A percentile compares a stretch with the other conserved stretches of the same genome.
Conservation (phyloP, 2,888 invertebrate species). For the Drosophila macrospina region DNA sequence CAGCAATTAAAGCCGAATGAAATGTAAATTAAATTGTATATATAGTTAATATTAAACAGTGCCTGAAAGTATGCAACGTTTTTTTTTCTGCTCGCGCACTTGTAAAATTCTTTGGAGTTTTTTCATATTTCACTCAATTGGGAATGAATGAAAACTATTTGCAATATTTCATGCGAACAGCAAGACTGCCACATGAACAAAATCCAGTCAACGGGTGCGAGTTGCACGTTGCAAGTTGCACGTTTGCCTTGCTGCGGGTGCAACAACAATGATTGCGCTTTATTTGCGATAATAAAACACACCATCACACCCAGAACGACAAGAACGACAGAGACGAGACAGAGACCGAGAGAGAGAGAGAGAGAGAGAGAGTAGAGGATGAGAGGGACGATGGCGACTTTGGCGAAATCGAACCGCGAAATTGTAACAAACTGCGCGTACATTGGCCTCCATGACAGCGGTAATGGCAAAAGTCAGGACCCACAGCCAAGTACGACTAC, state of each 20-base stretch:
- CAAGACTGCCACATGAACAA: constrained; percentile 63
- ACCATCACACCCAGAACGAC: constrained; percentile 66
- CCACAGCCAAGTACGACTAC: constrained; percentile 28
- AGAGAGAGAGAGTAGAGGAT: not conserved
- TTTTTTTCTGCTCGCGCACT: not conserved
- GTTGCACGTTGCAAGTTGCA: constrained; percentile 27
- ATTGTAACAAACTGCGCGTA: constrained; percentile 77
- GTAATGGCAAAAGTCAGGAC: constrained; percentile 74
- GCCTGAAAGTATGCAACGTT: constrained; percentile 25
- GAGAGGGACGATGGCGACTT: constrained; percentile 28
- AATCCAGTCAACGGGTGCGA: constrained; percentile 49
- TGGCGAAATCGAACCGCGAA: constrained; percentile 76
- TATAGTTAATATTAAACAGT: constrained; percentile 21
- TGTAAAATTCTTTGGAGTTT: constrained; percentile 30
- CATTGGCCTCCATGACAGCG: constrained; percentile 66
- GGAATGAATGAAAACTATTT: constrained; percentile 77
- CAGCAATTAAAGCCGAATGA: constrained; percentile 28
- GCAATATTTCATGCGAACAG: constrained; percentile 72
- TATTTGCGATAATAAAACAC: constrained; percentile 83
- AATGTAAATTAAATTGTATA: constrained; percentile 51
- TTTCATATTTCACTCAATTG: constrained; percentile 71
- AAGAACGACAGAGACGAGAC: constrained; percentile 31
- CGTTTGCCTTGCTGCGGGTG: constrained; percentile 57
- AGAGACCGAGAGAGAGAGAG: not conserved
- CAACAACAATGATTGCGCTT: constrained; percentile 82